Base-by-base conservation (phyloP, 2,888 invertebrate genomes). In the Lypha dubia region DNA sequence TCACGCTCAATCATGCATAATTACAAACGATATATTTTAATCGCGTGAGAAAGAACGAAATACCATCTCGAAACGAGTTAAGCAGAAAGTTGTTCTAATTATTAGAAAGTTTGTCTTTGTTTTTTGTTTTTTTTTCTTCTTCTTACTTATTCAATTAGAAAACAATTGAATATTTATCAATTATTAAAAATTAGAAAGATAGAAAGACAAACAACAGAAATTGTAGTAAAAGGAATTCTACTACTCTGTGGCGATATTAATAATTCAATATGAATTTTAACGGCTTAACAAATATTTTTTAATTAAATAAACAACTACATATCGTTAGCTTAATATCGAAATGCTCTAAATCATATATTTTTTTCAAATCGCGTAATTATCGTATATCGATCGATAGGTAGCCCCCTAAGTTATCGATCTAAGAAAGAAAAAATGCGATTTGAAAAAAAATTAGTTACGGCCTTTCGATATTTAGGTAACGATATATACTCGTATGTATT, bases 21-120 rank as follows among this genome's bases (percentile, higher is more conserved):
- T 20, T 4, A n/a, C n/a, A 3, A 2, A 11, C 5, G 44, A 44
- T 15, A 0, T 15, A 6, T n/a, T 11, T 2, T 15, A 53, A 15
- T 53, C 7, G 24, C 17, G 17, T 49, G 49, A 46, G n/a, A 5
- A 6, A 1, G 22, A 4, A n/a, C n/a, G n/a, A n/a, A n/a, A n/a
- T n/a, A 1, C 58, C 58, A 35, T 35, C 58, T 13, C 32, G 9
- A 24, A 32, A 15, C 15, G 6, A 67, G 35, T 11, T 44, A 24
- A 67, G 56, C 60, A 56, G 67, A 60, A 80, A 74, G 67, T 71
- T 74, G 73, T 74, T 60, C 46, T 49, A 28, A 41, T 49, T 67
- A 51, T 74, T 80, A 80, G 79, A 80, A 80, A 80, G 80, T 80
- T 60, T n/a, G n/a, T n/a, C n/a, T n/a, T n/a, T n/a, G n/a, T n/a